phyloP scores from a whole-genome alignment of 2,113 vertebrate genomes.

The Oncorhynchus gorbuscha region DNA sequence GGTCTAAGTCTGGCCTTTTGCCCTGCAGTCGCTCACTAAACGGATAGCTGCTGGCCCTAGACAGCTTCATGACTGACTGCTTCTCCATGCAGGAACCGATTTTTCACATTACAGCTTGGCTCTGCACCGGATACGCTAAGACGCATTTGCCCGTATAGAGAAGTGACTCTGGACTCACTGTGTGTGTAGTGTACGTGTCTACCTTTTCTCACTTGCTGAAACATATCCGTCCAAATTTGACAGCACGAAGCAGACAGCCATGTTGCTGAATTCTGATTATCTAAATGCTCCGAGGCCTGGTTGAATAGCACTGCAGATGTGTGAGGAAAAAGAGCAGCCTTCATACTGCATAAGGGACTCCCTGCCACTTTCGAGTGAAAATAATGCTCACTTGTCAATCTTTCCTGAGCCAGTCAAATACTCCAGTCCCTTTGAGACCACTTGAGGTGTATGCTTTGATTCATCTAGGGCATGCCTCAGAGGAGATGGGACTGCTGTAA shows the following conservation, averaged over 20 bases:
- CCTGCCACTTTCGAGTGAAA: slow-evolving; percentile 68
- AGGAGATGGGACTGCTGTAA: slow-evolving; percentile 58
- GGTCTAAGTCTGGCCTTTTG: slow-evolving; percentile 54
- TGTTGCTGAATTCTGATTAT: slow-evolving; percentile 74
- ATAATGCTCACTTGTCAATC: slow-evolving; percentile 77
- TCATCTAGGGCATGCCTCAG: slow-evolving; percentile 70
- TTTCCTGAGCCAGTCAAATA: slow-evolving; percentile 66
- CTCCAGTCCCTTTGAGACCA: slow-evolving; percentile 61
- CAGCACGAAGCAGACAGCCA: slow-evolving; percentile 69
- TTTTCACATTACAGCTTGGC: slow-evolving; percentile 65
- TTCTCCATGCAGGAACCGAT: slow-evolving; percentile 69
- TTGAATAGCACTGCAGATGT: slow-evolving; percentile 59
- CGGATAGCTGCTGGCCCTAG: slow-evolving; percentile 65
- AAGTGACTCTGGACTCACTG: slow-evolving; percentile 58
- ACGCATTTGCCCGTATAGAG: slow-evolving; percentile 62
- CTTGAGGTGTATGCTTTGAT: slow-evolving; percentile 72
- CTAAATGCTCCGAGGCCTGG: slow-evolving; percentile 70
- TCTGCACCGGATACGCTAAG: slow-evolving; percentile 57
- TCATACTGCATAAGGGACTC: slow-evolving; percentile 66
- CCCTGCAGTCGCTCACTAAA: slow-evolving; percentile 59
- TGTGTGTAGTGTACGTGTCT: slow-evolving; percentile 48
- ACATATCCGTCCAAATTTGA: slow-evolving; percentile 74
- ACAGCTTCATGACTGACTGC: slow-evolving; percentile 72
- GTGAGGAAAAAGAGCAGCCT: slow-evolving; percentile 56
- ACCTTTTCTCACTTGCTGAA: slow-evolving; percentile 69